These are phyloP conservation scores for Calephelis perditalis DNA, from an alignment of 2,888 invertebrate species.

Conservation along the genomic window DNA sequence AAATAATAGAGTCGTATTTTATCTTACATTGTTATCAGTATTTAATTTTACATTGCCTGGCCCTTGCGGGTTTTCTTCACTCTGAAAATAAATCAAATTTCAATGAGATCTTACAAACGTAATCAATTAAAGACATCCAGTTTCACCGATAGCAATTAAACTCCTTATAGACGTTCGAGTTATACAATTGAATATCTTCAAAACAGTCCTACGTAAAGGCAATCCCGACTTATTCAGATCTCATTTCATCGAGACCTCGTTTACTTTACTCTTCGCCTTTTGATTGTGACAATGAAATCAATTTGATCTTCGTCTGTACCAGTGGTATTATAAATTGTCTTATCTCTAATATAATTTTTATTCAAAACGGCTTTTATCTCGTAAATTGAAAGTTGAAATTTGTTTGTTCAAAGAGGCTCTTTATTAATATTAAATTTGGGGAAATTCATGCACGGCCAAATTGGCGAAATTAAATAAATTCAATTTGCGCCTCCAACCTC, in stretches of 20 bases:
- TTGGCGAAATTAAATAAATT: conserved; percentile 28
- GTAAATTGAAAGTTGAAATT: conserved; percentile 1
- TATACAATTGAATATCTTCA: conserved; percentile 2
- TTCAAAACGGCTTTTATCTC: background rate
- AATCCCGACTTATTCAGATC: conserved; percentile 16
- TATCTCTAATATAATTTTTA: conserved; percentile 11
- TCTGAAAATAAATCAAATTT: no score
- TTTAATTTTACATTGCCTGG: no score
- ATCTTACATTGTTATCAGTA: no score
- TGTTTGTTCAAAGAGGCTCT: background rate
- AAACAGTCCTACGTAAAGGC: conserved; percentile 11
- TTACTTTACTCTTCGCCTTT: conserved; percentile 27
- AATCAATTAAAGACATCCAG: background rate
- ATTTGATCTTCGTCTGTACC: conserved; percentile 29
- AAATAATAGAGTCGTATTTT: no score
- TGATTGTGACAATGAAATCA: conserved; percentile 32
- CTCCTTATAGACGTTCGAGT: conserved; percentile 1
- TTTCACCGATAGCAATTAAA: conserved; percentile 2
- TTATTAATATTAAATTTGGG: conserved; percentile 20
- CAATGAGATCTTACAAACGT: background rate
- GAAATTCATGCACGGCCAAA: conserved; percentile 36
- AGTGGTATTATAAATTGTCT: conserved; percentile 20
- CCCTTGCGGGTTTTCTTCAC: no score
- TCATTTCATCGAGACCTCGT: conserved; percentile 20
- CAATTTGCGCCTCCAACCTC: conserved; percentile 3